Evolutionary conservation across 2,888 invertebrate species (phyloP).

Genomic region (Lasioglossum pauxillum): DNA sequence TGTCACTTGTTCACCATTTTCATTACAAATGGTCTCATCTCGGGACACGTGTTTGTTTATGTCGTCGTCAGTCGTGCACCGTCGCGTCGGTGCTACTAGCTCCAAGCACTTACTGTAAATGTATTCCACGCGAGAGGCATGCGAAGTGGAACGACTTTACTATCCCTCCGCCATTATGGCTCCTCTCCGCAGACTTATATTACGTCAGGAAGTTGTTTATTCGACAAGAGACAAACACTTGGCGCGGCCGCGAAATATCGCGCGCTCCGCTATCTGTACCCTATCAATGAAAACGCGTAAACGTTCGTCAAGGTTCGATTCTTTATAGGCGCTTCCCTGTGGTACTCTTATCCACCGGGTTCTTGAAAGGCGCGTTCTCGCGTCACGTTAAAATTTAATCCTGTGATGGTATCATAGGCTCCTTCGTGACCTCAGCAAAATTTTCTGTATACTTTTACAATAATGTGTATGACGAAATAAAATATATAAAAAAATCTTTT

Average conservation of each 20-base stretch:
- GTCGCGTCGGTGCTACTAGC: conserved; percentile 60
- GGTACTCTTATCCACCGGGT: background rate
- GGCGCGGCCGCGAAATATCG: conserved; percentile 18
- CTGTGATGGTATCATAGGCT: background rate
- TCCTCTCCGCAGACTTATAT: conserved; percentile 56
- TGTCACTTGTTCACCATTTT: conserved; percentile 64
- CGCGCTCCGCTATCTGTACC: background rate
- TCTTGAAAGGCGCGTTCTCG: background rate
- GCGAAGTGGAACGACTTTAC: conserved; percentile 65
- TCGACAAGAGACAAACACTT: conserved; percentile 43
- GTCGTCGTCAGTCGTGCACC: conserved; percentile 66
- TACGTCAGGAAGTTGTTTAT: conserved; percentile 57
- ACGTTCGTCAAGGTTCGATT: background rate
- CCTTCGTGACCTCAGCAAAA: background rate
- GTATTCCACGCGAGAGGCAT: conserved; percentile 73
- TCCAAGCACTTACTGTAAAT: conserved; percentile 65
- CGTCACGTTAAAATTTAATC: background rate
- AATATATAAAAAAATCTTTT: too few relatives aligned
- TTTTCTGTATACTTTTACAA: background rate
- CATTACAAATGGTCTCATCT: conserved; percentile 72
- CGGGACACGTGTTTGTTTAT: conserved; percentile 71
- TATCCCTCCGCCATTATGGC: conserved; percentile 54
- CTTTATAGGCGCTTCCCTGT: background rate
- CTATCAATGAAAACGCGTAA: conserved; percentile 5
- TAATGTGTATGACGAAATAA: too few relatives aligned